phyloP scores from a whole-genome alignment of 2,113 vertebrate genomes.

The Cyrtonyx montezumae region DNA sequence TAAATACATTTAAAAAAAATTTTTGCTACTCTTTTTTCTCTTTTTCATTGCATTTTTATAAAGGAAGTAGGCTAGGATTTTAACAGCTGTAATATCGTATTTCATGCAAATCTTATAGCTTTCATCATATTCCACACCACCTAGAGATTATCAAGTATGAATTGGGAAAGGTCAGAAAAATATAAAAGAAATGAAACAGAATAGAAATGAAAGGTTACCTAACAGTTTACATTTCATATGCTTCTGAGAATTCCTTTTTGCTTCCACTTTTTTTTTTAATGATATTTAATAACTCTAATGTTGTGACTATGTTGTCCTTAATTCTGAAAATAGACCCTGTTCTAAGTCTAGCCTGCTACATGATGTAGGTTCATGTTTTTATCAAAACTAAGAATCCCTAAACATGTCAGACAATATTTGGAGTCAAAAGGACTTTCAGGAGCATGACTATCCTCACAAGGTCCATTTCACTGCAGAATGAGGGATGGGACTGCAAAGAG shows the following conservation, averaged over 20 bases:
- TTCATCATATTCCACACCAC: not conserved
- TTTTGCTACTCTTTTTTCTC: not conserved
- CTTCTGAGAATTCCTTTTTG: not conserved
- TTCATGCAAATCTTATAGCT: not conserved
- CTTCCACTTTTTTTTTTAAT: not conserved
- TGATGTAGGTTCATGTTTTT: not conserved
- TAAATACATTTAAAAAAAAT: not conserved
- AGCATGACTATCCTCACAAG: accelerated
- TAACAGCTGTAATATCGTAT: not conserved
- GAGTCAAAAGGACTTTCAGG: not conserved
- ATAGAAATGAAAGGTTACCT: not conserved
- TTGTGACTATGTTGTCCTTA: not conserved
- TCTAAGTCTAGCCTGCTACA: not conserved
- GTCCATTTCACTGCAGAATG: not conserved
- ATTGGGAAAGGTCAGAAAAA: slow-evolving; percentile 28
- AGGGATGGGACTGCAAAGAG: not conserved
- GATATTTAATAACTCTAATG: not conserved
- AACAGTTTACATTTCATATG: not conserved
- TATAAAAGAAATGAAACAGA: not conserved
- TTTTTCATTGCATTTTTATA: not conserved
- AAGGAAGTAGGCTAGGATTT: not conserved
- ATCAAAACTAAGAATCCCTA: not conserved
- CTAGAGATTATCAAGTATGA: not conserved
- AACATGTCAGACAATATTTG: not conserved
- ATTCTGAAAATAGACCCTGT: not conserved